Evolutionary conservation across 2,113 vertebrate genomes (phyloP).

Genomic region (Crocuta crocuta): DNA sequence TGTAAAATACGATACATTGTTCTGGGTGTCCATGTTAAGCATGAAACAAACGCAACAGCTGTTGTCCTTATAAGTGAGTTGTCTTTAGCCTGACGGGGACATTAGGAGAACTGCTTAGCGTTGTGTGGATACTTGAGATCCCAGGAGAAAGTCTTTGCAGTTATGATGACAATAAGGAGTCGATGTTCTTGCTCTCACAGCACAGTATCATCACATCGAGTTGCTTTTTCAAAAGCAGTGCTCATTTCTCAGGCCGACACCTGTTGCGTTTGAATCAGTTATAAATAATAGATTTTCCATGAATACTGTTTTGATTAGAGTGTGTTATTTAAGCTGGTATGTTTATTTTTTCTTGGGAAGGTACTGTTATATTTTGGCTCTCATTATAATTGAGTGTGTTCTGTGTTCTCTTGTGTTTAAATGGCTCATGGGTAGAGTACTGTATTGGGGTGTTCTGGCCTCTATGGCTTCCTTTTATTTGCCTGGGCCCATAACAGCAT

Average conservation of each 20-base stretch:
- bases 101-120: background rate
- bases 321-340: conserved; percentile 81
- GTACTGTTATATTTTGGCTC: conserved; percentile 74
- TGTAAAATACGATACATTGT: conserved; percentile 53
- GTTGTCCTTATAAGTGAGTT: conserved; percentile 49
- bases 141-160: background rate
- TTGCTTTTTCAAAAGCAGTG: background rate
- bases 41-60: conserved; percentile 58
- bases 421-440: conserved; percentile 73
- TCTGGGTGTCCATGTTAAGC: conserved; percentile 49
- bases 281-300: conserved; percentile 6
- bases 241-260: conserved; percentile 48
- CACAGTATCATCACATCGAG: background rate
- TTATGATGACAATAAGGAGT: background rate
- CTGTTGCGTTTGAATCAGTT: conserved; percentile 71
- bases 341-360: conserved; percentile 70
- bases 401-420: conserved; percentile 80
- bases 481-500: background rate
- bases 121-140: background rate
- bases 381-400: conserved; percentile 80
- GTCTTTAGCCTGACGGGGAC: background rate
- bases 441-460: conserved; percentile 40
- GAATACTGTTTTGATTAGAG: conserved; percentile 60
- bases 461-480: conserved; percentile 62
- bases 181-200: background rate